Evolutionary conservation across 2,113 vertebrate species (phyloP).

Genomic region (Hemichromis elongatus): DNA sequence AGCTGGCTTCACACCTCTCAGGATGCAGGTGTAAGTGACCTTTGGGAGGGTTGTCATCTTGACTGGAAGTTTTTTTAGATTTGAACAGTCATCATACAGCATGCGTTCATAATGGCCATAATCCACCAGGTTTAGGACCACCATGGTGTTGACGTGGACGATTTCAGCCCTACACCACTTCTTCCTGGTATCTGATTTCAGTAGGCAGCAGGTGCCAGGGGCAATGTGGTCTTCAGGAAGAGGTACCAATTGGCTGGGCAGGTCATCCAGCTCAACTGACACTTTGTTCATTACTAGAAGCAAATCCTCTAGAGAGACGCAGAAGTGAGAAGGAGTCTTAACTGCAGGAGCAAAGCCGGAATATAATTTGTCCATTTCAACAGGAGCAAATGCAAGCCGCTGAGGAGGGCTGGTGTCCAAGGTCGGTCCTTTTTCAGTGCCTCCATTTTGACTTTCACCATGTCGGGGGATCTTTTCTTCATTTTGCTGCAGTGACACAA

Average conservation of each 20-base stretch:
- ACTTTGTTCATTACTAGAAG: conserved; percentile 69
- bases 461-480: background rate
- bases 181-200: conserved; percentile 61
- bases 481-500: background rate
- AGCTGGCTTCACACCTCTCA: conserved; percentile 72
- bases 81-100: conserved; percentile 44
- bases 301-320: conserved; percentile 73
- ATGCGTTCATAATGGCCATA: conserved; percentile 73
- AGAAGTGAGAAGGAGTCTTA: conserved; percentile 79
- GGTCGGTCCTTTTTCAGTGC: background rate
- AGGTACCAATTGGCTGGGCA: conserved; percentile 60
- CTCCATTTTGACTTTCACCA: background rate
- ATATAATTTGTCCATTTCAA: conserved; percentile 63
- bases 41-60: conserved; percentile 68
- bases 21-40: conserved; percentile 72
- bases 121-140: conserved; percentile 77
- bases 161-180: conserved; percentile 84
- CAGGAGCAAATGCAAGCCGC: conserved; percentile 43
- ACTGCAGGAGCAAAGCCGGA: conserved; percentile 68
- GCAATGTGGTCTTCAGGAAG: conserved; percentile 63
- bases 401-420: background rate
- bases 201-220: conserved; percentile 75
- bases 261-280: conserved; percentile 66
- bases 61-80: conserved; percentile 75
- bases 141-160: conserved; percentile 41